Percentiles rank a stretch among this genome's conserved stretches.
phyloP scores from a whole-genome alignment of 2,113 vertebrate genomes.

The Pluvialis apricaria region DNA sequence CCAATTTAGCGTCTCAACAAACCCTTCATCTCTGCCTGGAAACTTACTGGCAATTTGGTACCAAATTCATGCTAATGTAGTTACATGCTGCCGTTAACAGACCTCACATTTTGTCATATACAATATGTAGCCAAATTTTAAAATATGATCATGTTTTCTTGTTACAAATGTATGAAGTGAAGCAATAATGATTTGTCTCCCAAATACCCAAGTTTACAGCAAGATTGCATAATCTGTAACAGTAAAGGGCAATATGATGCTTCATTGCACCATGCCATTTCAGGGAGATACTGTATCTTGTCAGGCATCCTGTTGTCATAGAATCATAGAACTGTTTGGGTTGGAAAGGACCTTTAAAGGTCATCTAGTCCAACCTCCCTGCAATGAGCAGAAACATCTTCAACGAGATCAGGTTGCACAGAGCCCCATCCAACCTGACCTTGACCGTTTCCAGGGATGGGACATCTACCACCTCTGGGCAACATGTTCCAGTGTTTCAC shows the following conservation, averaged over 20 bases:
- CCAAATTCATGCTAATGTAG: fast-evolving
- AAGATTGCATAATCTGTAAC: not conserved
- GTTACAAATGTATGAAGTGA: not conserved
- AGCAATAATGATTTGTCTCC: not conserved
- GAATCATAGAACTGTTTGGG: not conserved
- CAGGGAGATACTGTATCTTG: not conserved
- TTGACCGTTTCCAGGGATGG: not conserved
- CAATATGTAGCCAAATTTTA: not conserved
- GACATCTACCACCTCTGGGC: not conserved
- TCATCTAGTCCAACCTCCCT: not conserved
- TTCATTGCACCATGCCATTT: not conserved
- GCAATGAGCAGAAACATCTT: not conserved
- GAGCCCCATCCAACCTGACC: not conserved
- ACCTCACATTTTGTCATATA: not conserved
- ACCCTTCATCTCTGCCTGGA: not conserved
- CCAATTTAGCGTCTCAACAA: not conserved
- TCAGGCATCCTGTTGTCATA: not conserved
- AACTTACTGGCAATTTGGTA: not conserved
- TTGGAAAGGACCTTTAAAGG: not conserved
- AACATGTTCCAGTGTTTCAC: not conserved
- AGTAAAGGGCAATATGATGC: not conserved
- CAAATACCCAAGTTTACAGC: not conserved
- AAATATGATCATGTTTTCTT: not conserved
- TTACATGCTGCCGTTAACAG: not conserved
- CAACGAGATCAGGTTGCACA: not conserved